Conservation (phyloP, 1,140 invertebrate species). For the Leptoteleia sp. region DNA sequence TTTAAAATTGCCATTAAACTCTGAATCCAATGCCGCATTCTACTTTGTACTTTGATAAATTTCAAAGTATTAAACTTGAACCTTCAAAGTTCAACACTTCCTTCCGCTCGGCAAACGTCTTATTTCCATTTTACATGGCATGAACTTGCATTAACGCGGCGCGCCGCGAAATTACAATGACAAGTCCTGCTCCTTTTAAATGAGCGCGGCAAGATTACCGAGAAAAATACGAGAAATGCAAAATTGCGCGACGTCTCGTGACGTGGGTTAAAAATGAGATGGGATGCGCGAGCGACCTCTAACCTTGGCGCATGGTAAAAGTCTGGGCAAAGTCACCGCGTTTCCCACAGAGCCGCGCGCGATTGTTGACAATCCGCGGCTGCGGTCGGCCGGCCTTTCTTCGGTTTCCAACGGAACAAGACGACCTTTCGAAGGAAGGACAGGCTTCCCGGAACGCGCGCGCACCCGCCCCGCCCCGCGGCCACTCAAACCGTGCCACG, state of each 20-base stretch:
- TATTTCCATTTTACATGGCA: no score
- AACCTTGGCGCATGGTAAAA: constrained; percentile 42
- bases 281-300: constrained; percentile 30
- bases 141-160: no score
- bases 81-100: no score
- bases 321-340: constrained; percentile 15
- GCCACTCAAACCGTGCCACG: constrained; percentile 32
- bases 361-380: constrained; percentile 45
- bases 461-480: constrained; percentile 1
- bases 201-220: no score
- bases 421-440: constrained; percentile 66
- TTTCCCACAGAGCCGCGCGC: constrained; percentile 12
- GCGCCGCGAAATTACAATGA: no score
- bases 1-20: no score
- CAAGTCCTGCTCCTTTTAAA: no score
- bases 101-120: no score
- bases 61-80: no score
- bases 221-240: no score
- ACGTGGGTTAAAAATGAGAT: constrained; percentile 15
- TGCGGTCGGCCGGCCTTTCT: constrained; percentile 56
- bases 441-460: constrained; percentile 61
- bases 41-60: no score
- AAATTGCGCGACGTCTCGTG: not conserved
- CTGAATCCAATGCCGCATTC: no score
- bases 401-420: constrained; percentile 63